phyloP scores from a whole-genome alignment of 2,888 invertebrate genomes.

The Polyploca ridens region DNA sequence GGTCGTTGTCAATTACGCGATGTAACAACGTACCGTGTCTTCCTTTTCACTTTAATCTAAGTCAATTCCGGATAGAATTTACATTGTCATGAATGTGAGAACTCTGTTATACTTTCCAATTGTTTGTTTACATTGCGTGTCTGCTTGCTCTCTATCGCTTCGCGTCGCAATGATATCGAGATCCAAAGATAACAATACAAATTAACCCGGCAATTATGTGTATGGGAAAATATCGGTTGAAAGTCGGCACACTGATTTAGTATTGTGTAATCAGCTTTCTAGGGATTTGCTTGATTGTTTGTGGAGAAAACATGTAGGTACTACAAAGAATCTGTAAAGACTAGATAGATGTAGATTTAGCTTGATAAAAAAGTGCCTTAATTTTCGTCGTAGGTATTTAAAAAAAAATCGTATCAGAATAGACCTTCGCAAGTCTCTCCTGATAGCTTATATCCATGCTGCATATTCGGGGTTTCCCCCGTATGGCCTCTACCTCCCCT shows the following conservation, averaged over 20 bases:
- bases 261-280: conserved; percentile 1
- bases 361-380: no score
- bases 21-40: no score
- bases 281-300: neutral
- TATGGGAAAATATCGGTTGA: conserved; percentile 4
- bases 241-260: neutral
- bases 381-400: no score
- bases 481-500: no score
- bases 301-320: neutral
- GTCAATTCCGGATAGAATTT: neutral
- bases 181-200: neutral
- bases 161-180: neutral
- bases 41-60: no score
- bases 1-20: no score
- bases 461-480: no score
- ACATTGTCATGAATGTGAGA: conserved; percentile 6
- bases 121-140: conserved; percentile 1
- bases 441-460: no score
- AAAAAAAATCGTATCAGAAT: no score
- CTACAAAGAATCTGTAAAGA: no score
- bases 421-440: no score
- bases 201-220: neutral
- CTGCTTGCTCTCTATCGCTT: neutral
- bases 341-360: no score
- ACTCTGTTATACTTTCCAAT: neutral